phyloP scores from a whole-genome alignment of 2,888 invertebrate genomes.

The Folsomia manolachei region DNA sequence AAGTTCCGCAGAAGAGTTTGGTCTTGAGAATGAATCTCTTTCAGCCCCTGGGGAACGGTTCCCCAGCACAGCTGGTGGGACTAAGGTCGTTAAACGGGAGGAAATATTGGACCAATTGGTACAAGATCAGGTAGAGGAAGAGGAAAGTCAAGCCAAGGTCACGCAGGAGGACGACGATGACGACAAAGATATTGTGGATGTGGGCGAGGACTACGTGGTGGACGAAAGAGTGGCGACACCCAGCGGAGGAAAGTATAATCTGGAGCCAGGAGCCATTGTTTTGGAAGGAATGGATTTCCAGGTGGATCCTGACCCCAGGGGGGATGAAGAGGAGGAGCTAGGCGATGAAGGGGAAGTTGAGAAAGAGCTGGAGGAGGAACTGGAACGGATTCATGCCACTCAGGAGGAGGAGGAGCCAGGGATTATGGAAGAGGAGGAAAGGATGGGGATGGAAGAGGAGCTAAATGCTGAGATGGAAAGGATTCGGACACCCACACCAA shows the following conservation, averaged over 20 bases:
- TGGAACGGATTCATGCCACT: background rate
- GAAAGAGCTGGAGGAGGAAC: conserved; percentile 38
- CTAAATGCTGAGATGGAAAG: background rate
- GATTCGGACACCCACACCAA: background rate
- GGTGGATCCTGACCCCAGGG: conserved; percentile 22
- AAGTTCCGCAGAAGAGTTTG: conserved; percentile 20
- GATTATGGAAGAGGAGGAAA: background rate
- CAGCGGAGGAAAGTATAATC: conserved; percentile 46
- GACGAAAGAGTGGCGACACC: conserved; percentile 33
- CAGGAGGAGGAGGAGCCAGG: conserved; percentile 12
- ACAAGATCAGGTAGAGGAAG: conserved; percentile 12
- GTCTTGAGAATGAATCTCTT: conserved; percentile 25
- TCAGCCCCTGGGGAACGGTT: background rate
- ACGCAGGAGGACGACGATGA: conserved; percentile 51
- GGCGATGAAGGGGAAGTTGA: conserved; percentile 42
- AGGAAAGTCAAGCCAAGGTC: conserved; percentile 21
- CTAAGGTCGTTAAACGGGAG: background rate
- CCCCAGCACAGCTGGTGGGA: background rate
- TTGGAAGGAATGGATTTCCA: conserved; percentile 2
- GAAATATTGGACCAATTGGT: too few relatives aligned
- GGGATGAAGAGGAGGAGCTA: conserved; percentile 36
- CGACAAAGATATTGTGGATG: conserved; percentile 51
- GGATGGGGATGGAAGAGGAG: background rate
- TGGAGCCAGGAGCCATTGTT: conserved; percentile 22
- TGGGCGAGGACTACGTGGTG: conserved; percentile 26